Conservation (phyloP, 2,113 vertebrate genomes). For the Gallinago paraguaiae region DNA sequence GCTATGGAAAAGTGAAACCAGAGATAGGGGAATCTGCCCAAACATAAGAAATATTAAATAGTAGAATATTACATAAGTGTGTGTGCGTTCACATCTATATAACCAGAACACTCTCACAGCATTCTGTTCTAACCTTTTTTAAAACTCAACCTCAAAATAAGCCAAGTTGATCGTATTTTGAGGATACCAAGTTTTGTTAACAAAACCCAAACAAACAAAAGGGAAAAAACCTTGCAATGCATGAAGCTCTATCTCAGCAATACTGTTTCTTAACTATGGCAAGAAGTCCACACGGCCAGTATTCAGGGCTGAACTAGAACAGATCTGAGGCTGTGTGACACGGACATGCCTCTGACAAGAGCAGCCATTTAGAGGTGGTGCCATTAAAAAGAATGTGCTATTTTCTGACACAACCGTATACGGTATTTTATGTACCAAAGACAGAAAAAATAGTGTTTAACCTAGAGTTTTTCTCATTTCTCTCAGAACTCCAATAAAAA, state of each 20-base stretch:
- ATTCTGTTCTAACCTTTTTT: not conserved
- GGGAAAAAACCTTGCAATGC: not conserved
- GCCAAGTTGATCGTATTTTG: not conserved
- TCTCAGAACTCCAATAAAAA: not conserved
- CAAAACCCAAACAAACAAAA: not conserved
- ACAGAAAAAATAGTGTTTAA: not conserved
- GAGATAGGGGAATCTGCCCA: not conserved
- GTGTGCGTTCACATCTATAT: not conserved
- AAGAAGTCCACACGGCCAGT: not conserved
- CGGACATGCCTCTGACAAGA: not conserved
- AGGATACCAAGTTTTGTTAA: not conserved
- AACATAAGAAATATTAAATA: not conserved
- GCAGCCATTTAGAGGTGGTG: not conserved
- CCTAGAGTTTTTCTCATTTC: not conserved
- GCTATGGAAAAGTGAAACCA: not conserved
- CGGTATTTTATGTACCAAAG: not conserved
- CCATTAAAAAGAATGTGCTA: not conserved
- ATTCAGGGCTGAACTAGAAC: not conserved
- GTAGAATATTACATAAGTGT: not conserved
- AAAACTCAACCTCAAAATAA: not conserved
- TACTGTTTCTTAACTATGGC: not conserved
- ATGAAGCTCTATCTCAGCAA: not conserved
- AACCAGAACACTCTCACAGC: not conserved
- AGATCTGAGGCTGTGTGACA: not conserved
- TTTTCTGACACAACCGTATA: not conserved